Evolutionary conservation across 2,113 vertebrate species (phyloP), one percentile per base, ranked within the genome.

Genomic region (Tamias sibiricus): DNA sequence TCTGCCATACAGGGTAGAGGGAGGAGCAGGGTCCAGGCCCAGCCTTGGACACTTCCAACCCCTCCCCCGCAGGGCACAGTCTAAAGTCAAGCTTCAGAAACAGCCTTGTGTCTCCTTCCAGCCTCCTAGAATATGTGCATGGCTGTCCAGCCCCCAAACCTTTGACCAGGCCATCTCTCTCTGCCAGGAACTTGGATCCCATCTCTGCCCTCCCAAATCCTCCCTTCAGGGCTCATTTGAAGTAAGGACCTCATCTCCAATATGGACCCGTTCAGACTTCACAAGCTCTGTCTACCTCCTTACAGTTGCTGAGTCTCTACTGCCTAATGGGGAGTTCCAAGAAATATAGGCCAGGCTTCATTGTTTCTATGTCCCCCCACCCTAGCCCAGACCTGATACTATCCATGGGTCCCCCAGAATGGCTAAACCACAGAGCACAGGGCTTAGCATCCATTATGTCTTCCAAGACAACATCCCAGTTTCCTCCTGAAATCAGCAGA

Each of bases 1-100:
- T 94, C 98, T 98, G 95, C 9, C 37, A 47, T 4, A 85, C 2
- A 95, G 49, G 20, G n/a, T 17, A 42, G 35, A 62, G 66, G 22
- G 52, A 80, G 30, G 8, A 47, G 8, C 8, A n/a, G 14, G 42
- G 57, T 90, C n/a, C 57, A 92, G 81, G 1, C 4, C 7, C 12
- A n/a, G 49, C 47, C 79, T 17, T 17, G 69, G 49, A 52, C 52
- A 57, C 44, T 52, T n/a, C 87, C 69, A 19, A 52, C 35, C 17
- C 80, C 71, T 71, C 8, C 42, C 90, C 1, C 11, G 1, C 1
- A 14, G 47, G 35, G 68, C 54, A 57, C 16, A 71, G 89, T 64
- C 74, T 40, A 42, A 62, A 68, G 82, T 80, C 64, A 10, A 75
- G 54, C 40, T 87, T 68, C 64, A 54, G 74, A 57, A 64, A 68